Base-by-base conservation (phyloP, 2,113 vertebrate species). In the Sinocyclocheilus rhinocerous region DNA sequence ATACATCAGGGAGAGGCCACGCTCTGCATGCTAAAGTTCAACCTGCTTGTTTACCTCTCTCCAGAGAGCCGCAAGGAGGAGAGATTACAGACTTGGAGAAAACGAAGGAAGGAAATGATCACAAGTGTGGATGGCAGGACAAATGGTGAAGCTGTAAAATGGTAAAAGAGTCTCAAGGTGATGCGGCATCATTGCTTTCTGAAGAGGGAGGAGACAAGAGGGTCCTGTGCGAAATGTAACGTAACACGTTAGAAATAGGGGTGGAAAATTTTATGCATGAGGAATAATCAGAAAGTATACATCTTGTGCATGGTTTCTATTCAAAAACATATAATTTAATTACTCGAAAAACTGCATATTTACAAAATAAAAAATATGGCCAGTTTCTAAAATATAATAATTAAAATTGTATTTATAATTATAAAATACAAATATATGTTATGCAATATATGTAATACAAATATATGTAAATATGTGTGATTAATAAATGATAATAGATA, bases 21-120 rank as follows among this genome's bases (percentile, higher is more conserved):
- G 84, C 55, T 67, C 77, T 85, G 89, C 83, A 88, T 91, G 86
- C 86, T 84, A 90, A 82, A n/a, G 63, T 63, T 86, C 29, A 39
- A 20, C 84, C 9, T 76, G 73, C 81, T 87, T 84, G 88, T 90
- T 91, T 90, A 89, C 86, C 87, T 89, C 78, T 89, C 87, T 69
- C 83, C 33, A 83, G 89, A 89, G 78, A 76, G 86, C 61, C 18
- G 8, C 12, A 8, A 39, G 88, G 83, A 90, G 85, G 83, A n/a
- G 22, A 82, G 81, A 83, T 91, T 79, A 59, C 24, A 10, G 76
- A 82, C 88, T 70, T 88, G 81, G 84, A 63, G 89, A 86, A 88
- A 79, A 87, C 77, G 73, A 87, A 63, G 33, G 26, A 82, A 85
- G 81, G 86, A 88, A 87, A 83, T 70, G 83, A 85, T 90, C 88